Percentiles rank a stretch among this genome's conserved stretches.
These are phyloP conservation scores for Tholera decimalis DNA, from an alignment of 2,888 invertebrate genomes.

Conservation along the genomic window DNA sequence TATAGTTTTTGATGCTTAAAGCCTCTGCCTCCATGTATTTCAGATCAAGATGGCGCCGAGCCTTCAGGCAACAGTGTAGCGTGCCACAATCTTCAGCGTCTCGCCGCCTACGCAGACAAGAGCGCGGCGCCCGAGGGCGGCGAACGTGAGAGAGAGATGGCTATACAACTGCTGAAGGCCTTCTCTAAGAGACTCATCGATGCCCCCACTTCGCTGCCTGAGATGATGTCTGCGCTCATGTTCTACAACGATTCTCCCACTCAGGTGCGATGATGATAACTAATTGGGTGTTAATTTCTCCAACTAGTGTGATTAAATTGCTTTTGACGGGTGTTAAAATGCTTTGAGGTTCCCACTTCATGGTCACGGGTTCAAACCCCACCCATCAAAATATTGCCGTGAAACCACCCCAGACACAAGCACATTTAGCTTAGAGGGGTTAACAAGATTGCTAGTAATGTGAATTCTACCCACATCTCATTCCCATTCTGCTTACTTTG, in stretches of 20 bases:
- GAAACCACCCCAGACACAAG: too few relatives aligned
- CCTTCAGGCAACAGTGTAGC: slow-evolving; percentile 98
- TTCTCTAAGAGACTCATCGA: slow-evolving; percentile 92
- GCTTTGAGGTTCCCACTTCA: too few relatives aligned
- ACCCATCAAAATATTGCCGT: too few relatives aligned
- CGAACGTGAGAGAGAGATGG: slow-evolving; percentile 87
- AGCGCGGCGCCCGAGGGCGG: slow-evolving; percentile 81
- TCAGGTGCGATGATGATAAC: slow-evolving; percentile 93
- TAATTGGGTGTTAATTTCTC: too few relatives aligned
- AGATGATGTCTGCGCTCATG: slow-evolving; percentile 94
- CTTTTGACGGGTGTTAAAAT: too few relatives aligned
- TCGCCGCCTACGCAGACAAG: slow-evolving; percentile 94
- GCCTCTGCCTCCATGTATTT: background rate
- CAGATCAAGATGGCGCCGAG: slow-evolving; percentile 98
- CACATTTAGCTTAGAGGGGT: too few relatives aligned
- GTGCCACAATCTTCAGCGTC: slow-evolving; percentile 94
- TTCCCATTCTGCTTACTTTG: too few relatives aligned
- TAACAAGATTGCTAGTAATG: too few relatives aligned
- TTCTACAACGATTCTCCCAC: slow-evolving; percentile 93
- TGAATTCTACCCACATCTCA: too few relatives aligned
- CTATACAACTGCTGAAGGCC: slow-evolving; percentile 91
- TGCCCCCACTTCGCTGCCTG: slow-evolving; percentile 94
- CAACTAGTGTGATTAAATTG: too few relatives aligned
- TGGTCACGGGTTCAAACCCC: too few relatives aligned
- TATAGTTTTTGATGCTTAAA: too few relatives aligned